Base-by-base conservation (phyloP, 2,888 invertebrate genomes). In the Campopleginae sp. region DNA sequence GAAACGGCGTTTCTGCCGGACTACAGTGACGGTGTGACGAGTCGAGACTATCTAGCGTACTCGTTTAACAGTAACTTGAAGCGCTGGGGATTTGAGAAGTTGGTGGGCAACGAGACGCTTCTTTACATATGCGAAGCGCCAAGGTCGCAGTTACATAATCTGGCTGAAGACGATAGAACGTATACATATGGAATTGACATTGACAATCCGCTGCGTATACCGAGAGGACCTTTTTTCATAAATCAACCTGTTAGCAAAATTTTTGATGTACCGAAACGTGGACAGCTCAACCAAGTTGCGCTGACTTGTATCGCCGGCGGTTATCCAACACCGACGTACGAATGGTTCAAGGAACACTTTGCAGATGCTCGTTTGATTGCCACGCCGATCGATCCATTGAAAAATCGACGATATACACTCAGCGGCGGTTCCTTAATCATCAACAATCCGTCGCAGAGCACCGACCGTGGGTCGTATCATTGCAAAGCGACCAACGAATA, bases 381-480 rank as follows among this genome's bases (percentile, higher is more conserved):
- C 71, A 95, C 94, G 76, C 95, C 95, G 92, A 97, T 98, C 88
- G 96, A 98, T 93, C 98, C 98, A 0, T 92, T 98, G 66, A 91
- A 92, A 46, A 96, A 98, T 91, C 92, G 94, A 31, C 96, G 98
- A 81, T 98, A 97, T 91, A 98, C 98, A 1, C 94, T 98, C 8
- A 98, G 98, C 90, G 99, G 99, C 84, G 99, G 99, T 38, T 97
- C 97, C 86, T 94, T 99, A 10, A 98, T 98, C 89, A 98, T 99
- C 82, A 96, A 97, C 89, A 95, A 96, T 90, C 98, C 99, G 0
- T 96, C 90, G 19, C 89, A 97, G 93, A 96, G 96, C 86, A 94
- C 94, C 80, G 98, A 99, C 92, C 96, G 97, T 92, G 98, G 98
- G 0, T 96, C 96, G 19, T 99, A 98, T 94, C 98, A 98, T 91